Evolutionary conservation across 2,113 vertebrate species (phyloP).

Genomic region (Leiothrix lutea): DNA sequence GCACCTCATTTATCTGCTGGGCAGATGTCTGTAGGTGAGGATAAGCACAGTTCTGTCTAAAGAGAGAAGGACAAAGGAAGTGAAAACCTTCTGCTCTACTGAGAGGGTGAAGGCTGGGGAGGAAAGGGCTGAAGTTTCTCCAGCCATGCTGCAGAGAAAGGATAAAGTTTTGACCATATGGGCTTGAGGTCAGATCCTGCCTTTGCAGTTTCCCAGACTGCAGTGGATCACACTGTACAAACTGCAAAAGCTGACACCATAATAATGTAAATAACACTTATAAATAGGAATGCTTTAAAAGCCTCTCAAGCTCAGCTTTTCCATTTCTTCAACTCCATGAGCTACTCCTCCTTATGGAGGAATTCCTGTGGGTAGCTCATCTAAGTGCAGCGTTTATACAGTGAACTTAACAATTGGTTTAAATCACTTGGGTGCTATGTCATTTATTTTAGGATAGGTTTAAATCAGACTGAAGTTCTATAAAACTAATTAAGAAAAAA

Average conservation of each 20-base stretch:
- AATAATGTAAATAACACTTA: neutral
- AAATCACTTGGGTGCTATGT: neutral
- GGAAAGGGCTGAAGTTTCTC: neutral
- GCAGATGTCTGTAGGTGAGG: neutral
- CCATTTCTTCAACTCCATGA: neutral
- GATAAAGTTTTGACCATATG: neutral
- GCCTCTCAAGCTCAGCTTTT: neutral
- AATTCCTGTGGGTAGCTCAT: neutral
- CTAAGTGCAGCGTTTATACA: neutral
- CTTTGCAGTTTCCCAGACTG: neutral
- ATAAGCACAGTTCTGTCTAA: neutral
- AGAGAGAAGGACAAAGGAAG: neutral
- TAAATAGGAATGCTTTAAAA: neutral
- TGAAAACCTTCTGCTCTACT: neutral
- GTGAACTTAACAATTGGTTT: neutral
- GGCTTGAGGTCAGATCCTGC: neutral
- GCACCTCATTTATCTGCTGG: neutral
- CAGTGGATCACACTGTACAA: neutral
- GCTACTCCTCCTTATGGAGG: neutral
- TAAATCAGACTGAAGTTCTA: neutral
- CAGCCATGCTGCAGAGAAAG: neutral
- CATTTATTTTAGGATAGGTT: neutral
- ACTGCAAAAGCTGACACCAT: neutral
- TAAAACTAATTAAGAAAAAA: neutral
- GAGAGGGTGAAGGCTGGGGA: neutral